A percentile compares a stretch with the other conserved stretches of the same genome.
These are phyloP conservation scores for Trididemnum miniatum DNA, from an alignment of 23 tunicate species.

Conservation along the genomic window DNA sequence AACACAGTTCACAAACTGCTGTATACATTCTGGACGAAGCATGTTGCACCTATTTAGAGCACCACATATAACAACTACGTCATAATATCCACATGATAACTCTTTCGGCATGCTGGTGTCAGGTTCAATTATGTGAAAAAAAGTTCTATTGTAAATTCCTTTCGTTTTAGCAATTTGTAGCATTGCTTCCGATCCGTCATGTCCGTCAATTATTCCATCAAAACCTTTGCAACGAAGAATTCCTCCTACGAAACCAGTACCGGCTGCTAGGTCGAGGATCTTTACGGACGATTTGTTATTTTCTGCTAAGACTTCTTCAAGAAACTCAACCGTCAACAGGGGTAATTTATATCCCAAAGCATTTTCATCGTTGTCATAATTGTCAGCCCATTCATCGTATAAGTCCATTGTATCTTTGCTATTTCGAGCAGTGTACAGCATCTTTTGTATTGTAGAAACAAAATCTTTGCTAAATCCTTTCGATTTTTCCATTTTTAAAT, in stretches of 20 bases:
- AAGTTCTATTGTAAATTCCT: slow-evolving; percentile 3
- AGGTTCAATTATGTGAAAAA: not conserved
- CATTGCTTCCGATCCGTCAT: slow-evolving; percentile 38
- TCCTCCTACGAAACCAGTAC: slow-evolving; percentile 50
- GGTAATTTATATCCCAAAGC: slow-evolving; percentile 16
- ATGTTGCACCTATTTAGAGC: not conserved
- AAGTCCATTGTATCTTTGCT: not conserved
- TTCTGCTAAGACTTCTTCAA: not conserved
- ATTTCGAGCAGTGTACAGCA: too few relatives aligned
- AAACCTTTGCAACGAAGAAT: not conserved
- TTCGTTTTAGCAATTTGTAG: slow-evolving; percentile 12
- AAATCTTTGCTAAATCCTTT: too few relatives aligned
- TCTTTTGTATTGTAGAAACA: too few relatives aligned
- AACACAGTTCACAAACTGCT: not conserved
- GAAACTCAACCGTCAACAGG: not conserved
- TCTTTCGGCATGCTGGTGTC: not conserved
- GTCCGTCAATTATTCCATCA: slow-evolving; percentile 32
- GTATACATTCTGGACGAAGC: not conserved
- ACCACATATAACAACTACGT: not conserved
- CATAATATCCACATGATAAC: not conserved
- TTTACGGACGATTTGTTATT: not conserved
- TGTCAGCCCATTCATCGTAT: slow-evolving; percentile 13
- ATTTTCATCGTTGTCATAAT: slow-evolving; percentile 15
- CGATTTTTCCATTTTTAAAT: too few relatives aligned
- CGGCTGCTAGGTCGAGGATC: slow-evolving; percentile 37